Percentiles rank a stretch among this genome's conserved stretches.
phyloP scores from a whole-genome alignment of 2,113 vertebrate genomes.

The Cyanistes caeruleus region DNA sequence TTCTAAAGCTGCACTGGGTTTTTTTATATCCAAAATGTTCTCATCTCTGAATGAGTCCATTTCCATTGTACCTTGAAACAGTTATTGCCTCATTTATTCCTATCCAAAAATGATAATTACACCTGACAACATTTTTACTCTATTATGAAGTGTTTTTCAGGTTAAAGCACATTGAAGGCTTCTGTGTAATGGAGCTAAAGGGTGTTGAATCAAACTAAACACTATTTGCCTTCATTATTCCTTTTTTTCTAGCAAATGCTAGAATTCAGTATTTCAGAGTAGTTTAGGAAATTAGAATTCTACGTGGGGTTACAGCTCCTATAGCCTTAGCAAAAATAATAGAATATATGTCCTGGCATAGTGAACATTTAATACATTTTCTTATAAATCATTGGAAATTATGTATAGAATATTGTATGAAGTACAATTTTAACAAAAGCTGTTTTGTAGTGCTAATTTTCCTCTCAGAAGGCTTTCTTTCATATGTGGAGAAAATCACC shows the following conservation, averaged over 20 bases:
- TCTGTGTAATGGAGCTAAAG: background rate
- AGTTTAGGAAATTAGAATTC: background rate
- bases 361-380: background rate
- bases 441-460: background rate
- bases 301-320: background rate
- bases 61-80: background rate
- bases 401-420: background rate
- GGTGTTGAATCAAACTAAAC: background rate
- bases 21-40: background rate
- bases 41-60: background rate
- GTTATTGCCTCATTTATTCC: background rate
- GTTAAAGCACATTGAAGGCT: background rate
- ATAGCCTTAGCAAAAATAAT: background rate
- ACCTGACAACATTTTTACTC: background rate
- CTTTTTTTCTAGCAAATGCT: background rate
- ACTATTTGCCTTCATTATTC: background rate
- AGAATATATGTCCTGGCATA: background rate
- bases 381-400: background rate
- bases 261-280: background rate
- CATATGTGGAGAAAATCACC: background rate
- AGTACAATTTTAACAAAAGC: background rate
- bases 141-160: background rate
- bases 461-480: background rate
- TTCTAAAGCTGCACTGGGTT: background rate
- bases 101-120: constrained; percentile 20